Percentiles rank a stretch among this genome's conserved stretches.
Evolutionary conservation across 2,888 invertebrate species (phyloP).

Genomic region (Eristalis pertinax): DNA sequence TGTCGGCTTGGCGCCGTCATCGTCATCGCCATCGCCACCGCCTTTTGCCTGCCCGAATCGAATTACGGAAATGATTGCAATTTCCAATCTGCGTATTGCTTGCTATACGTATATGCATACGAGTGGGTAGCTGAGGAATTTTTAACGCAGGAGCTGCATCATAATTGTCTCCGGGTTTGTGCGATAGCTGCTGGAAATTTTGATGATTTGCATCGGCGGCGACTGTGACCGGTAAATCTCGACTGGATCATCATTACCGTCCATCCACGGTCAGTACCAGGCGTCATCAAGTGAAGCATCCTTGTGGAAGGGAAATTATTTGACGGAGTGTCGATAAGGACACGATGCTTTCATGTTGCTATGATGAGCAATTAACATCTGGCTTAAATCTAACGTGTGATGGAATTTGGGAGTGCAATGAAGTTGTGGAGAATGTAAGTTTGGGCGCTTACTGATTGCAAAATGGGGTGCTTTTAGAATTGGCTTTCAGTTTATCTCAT

Average conservation of each 20-base stretch:
- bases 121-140: constrained; percentile 31
- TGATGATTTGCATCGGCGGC: constrained; percentile 54
- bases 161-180: constrained; percentile 58
- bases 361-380: neutral
- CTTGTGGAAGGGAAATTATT: constrained; percentile 20
- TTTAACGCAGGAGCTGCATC: constrained; percentile 65
- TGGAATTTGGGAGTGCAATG: neutral
- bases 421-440: neutral
- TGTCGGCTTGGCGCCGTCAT: constrained; percentile 63
- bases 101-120: neutral
- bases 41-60: constrained; percentile 51
- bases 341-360: neutral
- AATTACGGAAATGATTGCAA: constrained; percentile 71
- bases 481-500: too few relatives aligned
- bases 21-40: neutral
- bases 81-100: constrained; percentile 60
- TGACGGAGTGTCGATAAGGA: neutral
- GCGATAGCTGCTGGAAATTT: constrained; percentile 39
- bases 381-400: neutral
- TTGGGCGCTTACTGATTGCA: neutral
- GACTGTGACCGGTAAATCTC: constrained; percentile 6
- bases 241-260: constrained; percentile 19
- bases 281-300: constrained; percentile 21
- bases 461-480: too few relatives aligned
- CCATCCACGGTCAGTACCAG: neutral